A percentile compares a stretch with the other conserved stretches of the same genome.
phyloP scores from a whole-genome alignment of 2,797 vertebrate genomes.

The Strix occidentalis region DNA sequence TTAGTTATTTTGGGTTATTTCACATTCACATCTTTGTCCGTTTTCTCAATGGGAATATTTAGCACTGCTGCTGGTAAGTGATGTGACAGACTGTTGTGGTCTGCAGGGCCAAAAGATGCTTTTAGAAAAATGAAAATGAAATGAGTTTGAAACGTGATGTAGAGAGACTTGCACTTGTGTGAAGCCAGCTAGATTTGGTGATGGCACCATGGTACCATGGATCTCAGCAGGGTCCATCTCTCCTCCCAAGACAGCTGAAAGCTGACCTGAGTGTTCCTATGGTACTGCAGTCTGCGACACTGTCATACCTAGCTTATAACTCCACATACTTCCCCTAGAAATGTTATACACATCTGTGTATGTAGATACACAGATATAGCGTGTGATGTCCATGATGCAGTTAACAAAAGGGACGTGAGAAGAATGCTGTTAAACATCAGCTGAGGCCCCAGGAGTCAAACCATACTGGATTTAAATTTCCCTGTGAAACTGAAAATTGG shows the following conservation, averaged over 20 bases:
- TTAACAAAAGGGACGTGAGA: neutral
- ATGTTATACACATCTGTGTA: neutral
- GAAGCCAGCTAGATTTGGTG: neutral
- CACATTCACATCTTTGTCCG: neutral
- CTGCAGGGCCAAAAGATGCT: slow-evolving; percentile 11
- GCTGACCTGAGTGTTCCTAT: neutral
- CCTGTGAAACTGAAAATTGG: neutral
- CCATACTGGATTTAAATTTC: neutral
- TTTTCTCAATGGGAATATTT: slow-evolving; percentile 50
- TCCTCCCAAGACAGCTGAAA: neutral
- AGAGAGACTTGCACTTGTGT: neutral
- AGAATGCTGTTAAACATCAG: neutral
- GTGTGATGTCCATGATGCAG: neutral
- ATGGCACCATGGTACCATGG: neutral
- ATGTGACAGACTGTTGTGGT: slow-evolving; percentile 12
- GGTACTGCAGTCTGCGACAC: neutral
- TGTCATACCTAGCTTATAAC: neutral
- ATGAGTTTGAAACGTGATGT: neutral
- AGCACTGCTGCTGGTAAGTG: slow-evolving; percentile 36
- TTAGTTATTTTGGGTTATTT: neutral
- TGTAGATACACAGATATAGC: fast-evolving
- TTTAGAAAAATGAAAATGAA: neutral
- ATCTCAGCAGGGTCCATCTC: neutral
- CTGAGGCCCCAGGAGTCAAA: neutral
- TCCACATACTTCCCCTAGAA: neutral